Conservation (phyloP, 1,140 invertebrate genomes). For the Drosophila pseudoobscura region DNA sequence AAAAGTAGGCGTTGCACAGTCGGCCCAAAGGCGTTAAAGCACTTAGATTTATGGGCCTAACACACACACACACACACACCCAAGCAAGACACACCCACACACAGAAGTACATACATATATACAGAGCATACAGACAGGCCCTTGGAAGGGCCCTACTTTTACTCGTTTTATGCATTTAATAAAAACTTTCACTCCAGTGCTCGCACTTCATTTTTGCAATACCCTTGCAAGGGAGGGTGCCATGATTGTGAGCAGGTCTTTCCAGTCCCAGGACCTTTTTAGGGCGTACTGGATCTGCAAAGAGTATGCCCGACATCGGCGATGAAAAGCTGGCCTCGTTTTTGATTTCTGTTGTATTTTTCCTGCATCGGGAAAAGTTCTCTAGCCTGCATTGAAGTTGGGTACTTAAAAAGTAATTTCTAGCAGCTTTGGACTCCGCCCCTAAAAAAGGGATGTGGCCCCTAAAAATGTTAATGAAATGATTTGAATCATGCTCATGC, state of each 20-base stretch:
- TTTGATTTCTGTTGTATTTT: not conserved
- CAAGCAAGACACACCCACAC: constrained; percentile 38
- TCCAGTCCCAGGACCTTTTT: too few species aligned
- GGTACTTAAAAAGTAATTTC: constrained; percentile 80
- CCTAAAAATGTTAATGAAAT: constrained; percentile 77
- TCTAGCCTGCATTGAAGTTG: constrained; percentile 72
- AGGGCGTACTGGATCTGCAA: too few species aligned
- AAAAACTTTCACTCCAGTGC: constrained; percentile 73
- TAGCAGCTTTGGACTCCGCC: constrained; percentile 24
- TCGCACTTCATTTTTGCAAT: constrained; percentile 46
- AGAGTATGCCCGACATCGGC: too few species aligned
- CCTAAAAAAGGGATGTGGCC: constrained; percentile 51
- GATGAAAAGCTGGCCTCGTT: too few species aligned
- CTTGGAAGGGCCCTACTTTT: constrained; percentile 55
- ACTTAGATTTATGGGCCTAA: constrained; percentile 75
- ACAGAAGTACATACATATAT: not conserved
- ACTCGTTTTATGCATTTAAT: constrained; percentile 78
- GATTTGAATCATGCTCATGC: constrained; percentile 78
- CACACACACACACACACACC: constrained; percentile 25
- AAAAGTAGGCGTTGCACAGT: constrained; percentile 76
- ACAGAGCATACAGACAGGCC: constrained; percentile 21
- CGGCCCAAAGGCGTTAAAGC: constrained; percentile 74
- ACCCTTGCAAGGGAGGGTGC: not conserved
- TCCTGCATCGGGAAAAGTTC: constrained; percentile 66
- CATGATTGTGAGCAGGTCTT: too few species aligned